Evolutionary conservation across 2,888 invertebrate genomes (phyloP).

Genomic region (Amphipyra berbera): DNA sequence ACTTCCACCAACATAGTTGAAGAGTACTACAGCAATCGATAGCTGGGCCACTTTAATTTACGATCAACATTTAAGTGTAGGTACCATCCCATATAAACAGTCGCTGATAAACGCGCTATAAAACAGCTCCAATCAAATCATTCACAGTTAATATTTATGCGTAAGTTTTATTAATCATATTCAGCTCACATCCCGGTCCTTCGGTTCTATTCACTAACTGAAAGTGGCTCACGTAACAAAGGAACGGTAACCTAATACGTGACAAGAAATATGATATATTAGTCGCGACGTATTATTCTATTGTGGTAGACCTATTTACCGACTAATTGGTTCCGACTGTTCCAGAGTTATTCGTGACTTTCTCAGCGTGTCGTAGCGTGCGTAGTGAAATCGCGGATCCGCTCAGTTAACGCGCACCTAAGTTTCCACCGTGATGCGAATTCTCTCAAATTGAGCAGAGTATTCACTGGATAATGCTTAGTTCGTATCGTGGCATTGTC

Average conservation of each 20-base stretch:
- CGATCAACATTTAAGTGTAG: conserved; percentile 32
- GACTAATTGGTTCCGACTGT: conserved; percentile 81
- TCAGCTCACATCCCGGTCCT: conserved; percentile 82
- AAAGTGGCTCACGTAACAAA: conserved; percentile 89
- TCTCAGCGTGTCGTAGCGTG: conserved; percentile 63
- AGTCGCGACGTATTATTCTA: conserved; percentile 79
- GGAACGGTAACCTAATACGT: conserved; percentile 88
- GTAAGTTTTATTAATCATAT: conserved; percentile 86
- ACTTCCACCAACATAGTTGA: conserved; percentile 17
- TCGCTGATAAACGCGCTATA: conserved; percentile 38
- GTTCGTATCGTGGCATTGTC: not conserved
- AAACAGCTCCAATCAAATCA: conserved; percentile 62
- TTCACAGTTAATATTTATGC: conserved; percentile 71
- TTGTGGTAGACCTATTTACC: conserved; percentile 80
- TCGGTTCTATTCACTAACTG: conserved; percentile 83
- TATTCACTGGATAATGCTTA: conserved; percentile 14
- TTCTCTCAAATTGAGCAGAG: conserved; percentile 32
- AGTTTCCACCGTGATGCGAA: conserved; percentile 39
- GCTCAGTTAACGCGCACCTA: conserved; percentile 58
- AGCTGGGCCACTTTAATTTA: conserved; percentile 44
- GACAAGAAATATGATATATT: conserved; percentile 86
- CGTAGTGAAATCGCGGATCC: conserved; percentile 75
- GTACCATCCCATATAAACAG: conserved; percentile 41
- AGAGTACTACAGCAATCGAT: conserved; percentile 24
- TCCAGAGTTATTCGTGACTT: conserved; percentile 72